Conservation (phyloP, 2,797 vertebrate species). For the Platalea minor region DNA sequence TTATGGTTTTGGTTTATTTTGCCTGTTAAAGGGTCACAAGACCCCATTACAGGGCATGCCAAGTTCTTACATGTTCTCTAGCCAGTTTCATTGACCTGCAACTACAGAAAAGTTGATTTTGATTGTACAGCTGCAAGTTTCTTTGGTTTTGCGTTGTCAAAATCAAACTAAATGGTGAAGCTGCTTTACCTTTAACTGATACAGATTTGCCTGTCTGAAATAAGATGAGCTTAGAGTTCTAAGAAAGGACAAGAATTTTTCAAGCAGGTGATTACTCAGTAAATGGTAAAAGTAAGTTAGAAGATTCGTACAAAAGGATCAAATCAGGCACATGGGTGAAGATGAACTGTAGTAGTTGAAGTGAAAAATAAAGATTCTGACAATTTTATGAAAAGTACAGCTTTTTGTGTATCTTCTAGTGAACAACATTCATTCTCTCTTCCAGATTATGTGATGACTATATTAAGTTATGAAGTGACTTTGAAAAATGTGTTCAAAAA, state of each 20-base stretch:
- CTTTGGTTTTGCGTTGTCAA: neutral
- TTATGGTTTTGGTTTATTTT: neutral
- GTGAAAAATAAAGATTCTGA: neutral
- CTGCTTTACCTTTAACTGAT: neutral
- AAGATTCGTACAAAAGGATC: neutral
- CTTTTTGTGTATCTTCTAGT: neutral
- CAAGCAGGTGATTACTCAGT: neutral
- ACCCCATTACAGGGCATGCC: neutral
- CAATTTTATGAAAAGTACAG: neutral
- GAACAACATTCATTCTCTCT: neutral
- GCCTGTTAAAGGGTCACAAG: neutral
- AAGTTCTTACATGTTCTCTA: neutral
- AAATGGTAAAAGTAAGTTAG: neutral
- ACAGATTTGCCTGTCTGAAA: neutral
- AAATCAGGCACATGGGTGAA: neutral
- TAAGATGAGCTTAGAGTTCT: neutral
- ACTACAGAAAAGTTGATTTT: neutral
- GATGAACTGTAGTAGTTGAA: neutral
- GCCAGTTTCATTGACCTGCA: neutral
- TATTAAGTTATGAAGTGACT: neutral
- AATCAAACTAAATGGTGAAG: neutral
- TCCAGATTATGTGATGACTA: neutral
- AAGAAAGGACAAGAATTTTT: neutral
- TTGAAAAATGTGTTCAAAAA: neutral
- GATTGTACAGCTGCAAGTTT: neutral